Base-by-base conservation (phyloP, 2,888 invertebrate genomes). In the Leptinotarsa haldemani region DNA sequence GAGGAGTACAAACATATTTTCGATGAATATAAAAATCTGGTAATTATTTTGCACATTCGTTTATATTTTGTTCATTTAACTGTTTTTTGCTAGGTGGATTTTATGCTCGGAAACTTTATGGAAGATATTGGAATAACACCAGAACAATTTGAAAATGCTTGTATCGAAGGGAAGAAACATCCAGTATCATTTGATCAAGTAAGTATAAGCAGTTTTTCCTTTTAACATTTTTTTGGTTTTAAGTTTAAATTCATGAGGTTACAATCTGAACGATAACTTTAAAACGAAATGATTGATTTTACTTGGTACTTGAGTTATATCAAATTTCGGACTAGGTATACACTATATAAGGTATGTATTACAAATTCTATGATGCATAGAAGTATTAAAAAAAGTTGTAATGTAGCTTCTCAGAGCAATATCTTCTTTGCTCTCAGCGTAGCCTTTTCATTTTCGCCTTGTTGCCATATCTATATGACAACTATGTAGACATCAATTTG, bases 101-200 rank as follows among this genome's bases (percentile, higher is more conserved):
- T 94, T 71, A 93, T 97, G 92, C 89, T 97, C 63, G 94, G 95
- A 61, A 95, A 94, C 72, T 97, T 96, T 84, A 96, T 97, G 94
- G 95, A 96, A 81, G 97, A 97, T 83, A 93, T 97, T 85, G 94
- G 94, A 65, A 96, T 97, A 79, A 92, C 94, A 0, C 93, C 96
- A 0, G 94, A 96, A 79, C 95, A 97, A 85, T 96, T 97, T 84
- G 95, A 96, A 86, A 89, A 91, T 67, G 96, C 96, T 9, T 96
- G 96, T 82, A 88, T 88, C 74, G 88, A 86, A 83, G 85, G 87
- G 20, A 86, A 85, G 69, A 88, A 87, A 78, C 86, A 89, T 76
- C 88, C 89, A 1, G 84, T 90, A 50, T 88, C 89, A 66, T 91
- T 91, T 82, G 90, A 91, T 80, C 89, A 90, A 79, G 90, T 90